Conservation (phyloP, 2,888 invertebrate genomes). For the Coleophora flavipennella region DNA sequence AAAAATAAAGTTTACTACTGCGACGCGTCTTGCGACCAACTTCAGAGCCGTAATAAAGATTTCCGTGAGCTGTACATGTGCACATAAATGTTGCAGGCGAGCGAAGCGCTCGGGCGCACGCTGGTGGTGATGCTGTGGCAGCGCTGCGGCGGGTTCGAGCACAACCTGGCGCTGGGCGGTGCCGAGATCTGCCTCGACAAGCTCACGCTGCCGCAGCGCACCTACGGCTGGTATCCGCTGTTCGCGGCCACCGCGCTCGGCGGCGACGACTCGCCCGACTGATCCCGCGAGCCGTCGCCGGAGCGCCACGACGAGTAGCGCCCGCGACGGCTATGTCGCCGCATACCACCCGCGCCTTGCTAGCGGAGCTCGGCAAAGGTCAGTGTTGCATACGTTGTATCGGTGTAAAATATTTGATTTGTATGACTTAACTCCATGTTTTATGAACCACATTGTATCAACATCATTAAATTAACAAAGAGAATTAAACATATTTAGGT, state of each 20-base stretch:
- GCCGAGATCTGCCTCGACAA: constrained; percentile 89
- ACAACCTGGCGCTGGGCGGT: constrained; percentile 85
- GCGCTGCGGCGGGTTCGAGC: constrained; percentile 89
- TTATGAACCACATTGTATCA: no score
- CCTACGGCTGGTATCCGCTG: constrained; percentile 92
- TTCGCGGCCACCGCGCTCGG: constrained; percentile 89
- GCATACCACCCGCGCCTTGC: background rate
- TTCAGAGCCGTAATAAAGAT: no score
- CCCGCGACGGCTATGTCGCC: constrained; percentile 42
- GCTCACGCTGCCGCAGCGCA: constrained; percentile 83
- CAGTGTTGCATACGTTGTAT: background rate
- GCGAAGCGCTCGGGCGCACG: constrained; percentile 84
- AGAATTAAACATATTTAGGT: no score
- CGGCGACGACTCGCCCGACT: constrained; percentile 71
- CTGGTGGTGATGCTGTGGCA: constrained; percentile 95
- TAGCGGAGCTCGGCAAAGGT: background rate
- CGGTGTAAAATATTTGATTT: no score
- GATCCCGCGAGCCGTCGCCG: constrained; percentile 70
- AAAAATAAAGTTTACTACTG: no score
- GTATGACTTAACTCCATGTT: no score
- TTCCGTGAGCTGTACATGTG: no score
- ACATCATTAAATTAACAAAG: no score
- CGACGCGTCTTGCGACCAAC: no score
- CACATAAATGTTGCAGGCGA: constrained; percentile 74
- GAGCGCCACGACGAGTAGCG: constrained; percentile 55